Evolutionary conservation across 2,888 invertebrate genomes (phyloP), one percentile per base, ranked within the genome.

Genomic region (Eustalomyia histrio): DNA sequence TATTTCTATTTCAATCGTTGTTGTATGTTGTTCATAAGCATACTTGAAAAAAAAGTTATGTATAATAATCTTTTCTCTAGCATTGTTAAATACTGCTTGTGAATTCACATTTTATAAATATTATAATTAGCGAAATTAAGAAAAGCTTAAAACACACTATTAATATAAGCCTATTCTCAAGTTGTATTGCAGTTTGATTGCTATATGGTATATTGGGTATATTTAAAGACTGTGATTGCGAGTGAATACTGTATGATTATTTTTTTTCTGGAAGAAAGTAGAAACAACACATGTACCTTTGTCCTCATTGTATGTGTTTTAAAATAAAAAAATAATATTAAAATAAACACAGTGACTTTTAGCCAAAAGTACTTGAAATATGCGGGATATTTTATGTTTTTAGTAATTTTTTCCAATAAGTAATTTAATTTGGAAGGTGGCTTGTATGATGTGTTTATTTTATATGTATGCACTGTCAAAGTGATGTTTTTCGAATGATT

Each of bases 201-300:
- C n/a, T n/a, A n/a, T n/a, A n/a, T n/a, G n/a, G n/a, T n/a, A n/a
- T n/a, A n/a, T n/a, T n/a, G n/a, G n/a, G n/a, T n/a, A n/a, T n/a
- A n/a, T n/a, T 52, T 55, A 67, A 67, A 50, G 29, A 29, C 7
- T 7, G 2, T 24, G 3, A 2, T 24, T 24, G 24, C 5, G 29
- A 29, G 29, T 72, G 55, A 64, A 68, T 81, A 81, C 80, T 74
- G 80, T 76, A 39, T 65, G 60, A 29, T 50, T 69, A 4, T 29
- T 29, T 29, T 29, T 29, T 29, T 17, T 1, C 14, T 72, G 12
- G 33, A 52, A 39, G 47, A 67, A 57, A 60, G 43, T 47, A 21
- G 64, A 39, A 43, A 43, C 57, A 58, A 33, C 67, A 67, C 39
- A 39, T 65, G 35, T 64, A 65, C 4, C n/a, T 47, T 52, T 52